Evolutionary conservation across 2,888 invertebrate species (phyloP), one percentile per base, ranked within the genome.

Genomic region (Caenorhabditis sp.): DNA sequence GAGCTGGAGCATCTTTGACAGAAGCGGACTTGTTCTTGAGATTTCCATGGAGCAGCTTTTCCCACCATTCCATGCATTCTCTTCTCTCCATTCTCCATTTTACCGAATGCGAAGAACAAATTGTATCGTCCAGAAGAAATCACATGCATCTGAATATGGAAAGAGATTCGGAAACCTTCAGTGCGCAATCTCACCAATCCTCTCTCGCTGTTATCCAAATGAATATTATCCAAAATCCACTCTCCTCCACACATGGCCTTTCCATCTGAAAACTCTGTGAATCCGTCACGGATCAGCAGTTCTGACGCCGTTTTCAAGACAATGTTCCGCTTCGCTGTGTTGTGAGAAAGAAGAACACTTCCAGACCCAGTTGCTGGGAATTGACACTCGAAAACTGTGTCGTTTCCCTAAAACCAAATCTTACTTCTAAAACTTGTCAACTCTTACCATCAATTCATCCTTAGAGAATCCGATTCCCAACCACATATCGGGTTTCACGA

Each of bases 341-440:
- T 87, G 70, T 87, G 87, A 10, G 87, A 87, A 1, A 87, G 63
- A n/a, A 58, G 51, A 51, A 85, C 85, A 12, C 73, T 64, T 54
- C 85, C 85, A 8, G 76, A 51, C 12, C 73, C 81, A 0, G 54
- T 41, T 2, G 73, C 51, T n/a, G 82, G 73, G 31, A 87, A 87
- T 22, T 83, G 84, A 56, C 93, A 93, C 72, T 93, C 93, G 44
- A 92, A 87, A 3, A 93, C 93, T 59, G 93, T 93, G 85, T 93
- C 93, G 35, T 93, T 91, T 16, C 93, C 93, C 93, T 93, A 86
- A 47, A 86, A 88, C 22, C 14, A 19, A 19, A n/a, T 54, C 4
- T 14, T 26, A 3, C 8, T 24, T 22, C 12, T 22, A 31, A 31
- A 38, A 38, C 12, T n/a, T 35, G 5, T 54, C n/a, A n/a, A n/a